Base-by-base conservation (phyloP, 2,797 vertebrate genomes). In the Argya squamiceps region DNA sequence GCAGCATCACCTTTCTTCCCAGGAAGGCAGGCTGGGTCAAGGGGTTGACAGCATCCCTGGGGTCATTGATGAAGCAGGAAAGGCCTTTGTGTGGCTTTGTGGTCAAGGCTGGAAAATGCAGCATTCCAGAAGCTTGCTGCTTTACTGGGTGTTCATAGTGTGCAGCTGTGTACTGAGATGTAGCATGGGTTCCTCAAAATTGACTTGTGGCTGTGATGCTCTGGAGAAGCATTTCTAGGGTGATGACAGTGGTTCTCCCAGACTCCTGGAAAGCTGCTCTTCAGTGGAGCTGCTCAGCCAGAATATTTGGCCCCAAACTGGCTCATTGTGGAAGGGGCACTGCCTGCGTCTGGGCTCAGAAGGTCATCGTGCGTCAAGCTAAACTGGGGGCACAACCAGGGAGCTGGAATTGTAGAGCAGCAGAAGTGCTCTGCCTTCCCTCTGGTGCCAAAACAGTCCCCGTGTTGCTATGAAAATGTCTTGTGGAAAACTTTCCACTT, bases 401-500 rank as follows among this genome's bases (percentile, higher is more conserved):
- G 68, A 77, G 32, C 52, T 46, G 52, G 20, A 63, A 8, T 16
- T 4, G 0, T 70, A 64, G 64, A 70, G 23, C 21, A 41, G 64
- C 6, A 2, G 1, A 12, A 77, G 24, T 16, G 30, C 50, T 43
- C 36, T 69, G 49, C 79, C 41, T 65, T 62, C 9, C 39, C 32
- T 71, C 26, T n/a, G 32, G 16, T 93, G 74, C 80, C 78, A 30
- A 49, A 73, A 44, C 4, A 1, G 37, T 53, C 83, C 69, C 62
- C 0, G 0, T 36, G 34, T 81, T 80, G 62, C 82, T 86, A 11
- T 62, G 76, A 90, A 92, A 88, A 76, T 24, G 43, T 78, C 80
- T 91, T 26, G 49, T 74, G 84, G 89, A 93, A 95, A 95, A 84
- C 75, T 88, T 94, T 90, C 83, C 26, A 5, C 76, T 88, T 86